Evolutionary conservation across 92 coral and sea anemone species (phyloP), one percentile per base, ranked within the genome.

Genomic region (Phymanthus crucifer): DNA sequence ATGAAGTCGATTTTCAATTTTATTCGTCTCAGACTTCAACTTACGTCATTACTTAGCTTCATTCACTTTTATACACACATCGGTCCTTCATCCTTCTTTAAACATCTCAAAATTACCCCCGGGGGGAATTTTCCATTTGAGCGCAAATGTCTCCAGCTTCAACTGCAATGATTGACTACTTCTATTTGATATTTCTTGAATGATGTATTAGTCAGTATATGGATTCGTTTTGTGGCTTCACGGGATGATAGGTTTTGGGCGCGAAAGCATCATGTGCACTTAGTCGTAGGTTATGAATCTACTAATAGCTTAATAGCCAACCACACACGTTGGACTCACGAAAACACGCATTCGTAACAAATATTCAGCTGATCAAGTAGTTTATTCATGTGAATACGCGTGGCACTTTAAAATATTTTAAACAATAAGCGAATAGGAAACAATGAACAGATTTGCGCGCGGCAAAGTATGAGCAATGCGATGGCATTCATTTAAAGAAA

Each of bases 181-280:
- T 61, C 29, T 61, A 12, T 24, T 61, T 61, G 33, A 24, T 29
- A 29, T 24, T 61, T 61, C 7, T 24, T 29, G 14, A n/a, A 26
- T 27, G 6, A 61, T 61, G 26, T 61, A 61, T 27, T 61, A 29
- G 68, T 61, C 34, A 29, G 17, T 27, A 26, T 27, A 61, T 61
- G 17, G 32, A 61, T 61, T 61, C 29, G 29, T 27, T 27, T 61
- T 61, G 34, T 10, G 68, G 21, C 68, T 9, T 61, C 68, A 61
- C 68, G 32, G 6, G 68, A 61, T 61, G 34, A 27, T 7, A 13
- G 32, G 26, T 61, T 61, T 24, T 61, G 34, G 68, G 32, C 32
- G 68, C 68, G 68, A 61, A 27, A 6, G 34, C 68, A 61, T 61
- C 68, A 61, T 61, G 68, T 61, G 68, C 18, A 61, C 4, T 61